These are phyloP conservation scores for Protosalanx chinensis DNA, from an alignment of 2,797 vertebrate species.

Conservation along the genomic window DNA sequence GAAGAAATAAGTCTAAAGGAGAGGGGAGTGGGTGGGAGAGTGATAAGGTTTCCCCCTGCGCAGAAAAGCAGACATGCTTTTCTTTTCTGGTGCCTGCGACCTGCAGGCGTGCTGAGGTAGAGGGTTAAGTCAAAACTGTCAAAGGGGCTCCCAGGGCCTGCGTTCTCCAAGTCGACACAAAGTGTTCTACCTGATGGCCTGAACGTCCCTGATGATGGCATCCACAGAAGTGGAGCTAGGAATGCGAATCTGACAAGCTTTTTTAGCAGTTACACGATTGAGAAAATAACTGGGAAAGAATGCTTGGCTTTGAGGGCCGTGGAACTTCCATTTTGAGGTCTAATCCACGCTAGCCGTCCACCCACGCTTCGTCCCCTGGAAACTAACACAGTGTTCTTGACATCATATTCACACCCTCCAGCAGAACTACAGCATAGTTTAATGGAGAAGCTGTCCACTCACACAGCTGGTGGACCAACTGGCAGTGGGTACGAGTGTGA, in stretches of 20 bases:
- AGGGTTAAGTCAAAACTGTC: conserved; percentile 38
- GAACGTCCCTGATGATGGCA: too few relatives aligned
- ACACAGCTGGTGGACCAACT: conserved; percentile 24
- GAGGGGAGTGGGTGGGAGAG: conserved; percentile 8
- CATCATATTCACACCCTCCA: neutral
- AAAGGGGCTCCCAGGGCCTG: conserved; percentile 55
- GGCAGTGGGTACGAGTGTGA: conserved; percentile 13
- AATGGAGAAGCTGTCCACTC: conserved; percentile 3
- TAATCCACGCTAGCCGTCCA: too few relatives aligned
- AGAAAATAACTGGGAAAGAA: neutral
- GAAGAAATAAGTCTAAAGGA: neutral
- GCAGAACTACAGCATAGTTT: neutral
- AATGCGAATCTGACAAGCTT: too few relatives aligned
- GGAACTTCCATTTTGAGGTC: too few relatives aligned
- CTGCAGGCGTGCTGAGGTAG: conserved; percentile 6
- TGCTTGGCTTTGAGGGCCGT: too few relatives aligned
- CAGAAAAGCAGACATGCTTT: conserved; percentile 47
- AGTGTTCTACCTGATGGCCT: conserved; percentile 32
- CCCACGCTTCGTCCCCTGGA: too few relatives aligned
- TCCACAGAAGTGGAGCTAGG: too few relatives aligned
- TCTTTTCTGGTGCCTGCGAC: conserved; percentile 33
- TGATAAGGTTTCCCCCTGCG: conserved; percentile 20
- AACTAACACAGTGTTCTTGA: too few relatives aligned
- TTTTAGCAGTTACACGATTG: too few relatives aligned
- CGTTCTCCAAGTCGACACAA: conserved; percentile 42